phyloP scores from a whole-genome alignment of 2,888 invertebrate genomes.

The Teleiodes luculella region DNA sequence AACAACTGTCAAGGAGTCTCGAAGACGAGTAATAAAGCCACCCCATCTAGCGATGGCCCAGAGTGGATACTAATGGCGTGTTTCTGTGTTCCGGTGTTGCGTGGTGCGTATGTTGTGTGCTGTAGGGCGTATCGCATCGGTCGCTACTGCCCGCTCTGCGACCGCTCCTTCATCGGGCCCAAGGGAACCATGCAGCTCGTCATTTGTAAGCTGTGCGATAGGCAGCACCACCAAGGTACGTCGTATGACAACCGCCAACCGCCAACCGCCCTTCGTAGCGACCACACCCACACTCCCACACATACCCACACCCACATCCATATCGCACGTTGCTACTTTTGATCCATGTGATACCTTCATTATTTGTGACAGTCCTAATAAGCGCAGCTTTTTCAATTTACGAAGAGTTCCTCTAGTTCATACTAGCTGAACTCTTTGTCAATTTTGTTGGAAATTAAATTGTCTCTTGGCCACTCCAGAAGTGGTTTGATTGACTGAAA shows the following conservation, averaged over 20 bases:
- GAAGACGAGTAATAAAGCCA: conserved; percentile 56
- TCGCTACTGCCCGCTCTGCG: conserved; percentile 85
- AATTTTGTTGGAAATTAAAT: too few relatives aligned
- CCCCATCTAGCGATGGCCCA: conserved; percentile 30
- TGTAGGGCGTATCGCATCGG: conserved; percentile 84
- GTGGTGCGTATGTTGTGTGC: conserved; percentile 57
- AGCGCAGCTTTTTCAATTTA: too few relatives aligned
- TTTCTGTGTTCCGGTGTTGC: conserved; percentile 78
- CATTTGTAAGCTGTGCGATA: conserved; percentile 79
- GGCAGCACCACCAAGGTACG: conserved; percentile 79
- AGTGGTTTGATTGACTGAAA: too few relatives aligned
- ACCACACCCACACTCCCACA: background rate
- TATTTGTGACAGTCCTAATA: too few relatives aligned
- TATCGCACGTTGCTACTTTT: background rate
- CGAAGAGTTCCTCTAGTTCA: too few relatives aligned
- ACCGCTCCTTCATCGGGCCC: conserved; percentile 83
- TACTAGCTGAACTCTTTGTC: too few relatives aligned
- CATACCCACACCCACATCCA: too few relatives aligned
- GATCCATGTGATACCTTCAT: too few relatives aligned
- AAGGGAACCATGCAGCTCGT: conserved; percentile 83
- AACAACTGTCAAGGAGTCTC: too few relatives aligned
- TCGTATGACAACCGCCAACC: conserved; percentile 27
- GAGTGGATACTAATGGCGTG: conserved; percentile 72
- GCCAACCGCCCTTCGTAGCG: background rate
- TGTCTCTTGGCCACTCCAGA: too few relatives aligned